Base-by-base conservation (phyloP, 2,113 vertebrate genomes). In the Vireo altiloquus region DNA sequence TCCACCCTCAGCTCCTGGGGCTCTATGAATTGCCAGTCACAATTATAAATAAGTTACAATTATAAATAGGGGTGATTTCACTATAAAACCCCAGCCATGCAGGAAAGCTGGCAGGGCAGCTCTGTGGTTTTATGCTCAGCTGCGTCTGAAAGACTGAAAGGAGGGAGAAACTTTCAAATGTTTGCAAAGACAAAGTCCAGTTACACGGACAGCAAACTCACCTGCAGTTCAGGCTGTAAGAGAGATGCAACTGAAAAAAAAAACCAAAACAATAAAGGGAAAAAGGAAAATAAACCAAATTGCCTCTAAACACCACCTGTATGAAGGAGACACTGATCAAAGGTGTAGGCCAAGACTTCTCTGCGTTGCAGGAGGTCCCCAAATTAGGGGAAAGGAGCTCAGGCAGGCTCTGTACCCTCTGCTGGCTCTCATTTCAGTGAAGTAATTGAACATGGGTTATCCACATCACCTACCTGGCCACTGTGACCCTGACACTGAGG, bases 71-170 rank as follows among this genome's bases (percentile, higher is more conserved):
- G 40, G 23, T 53, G 94, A 88, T 47, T 44, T 14, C 0, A 1
- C 70, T 37, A 7, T 93, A 81, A 97, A 95, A 95, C 9, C 76
- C 71, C 88, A 71, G 79, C 64, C 90, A 37, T 0, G 6, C 31
- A 77, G 89, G 42, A 77, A 70, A 95, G 52, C 85, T 95, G 93
- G 93, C 94, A 92, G 81, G 44, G 79, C 71, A 88, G 7, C 19
- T 21, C 80, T 31, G 46, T 27, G 82, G 37, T 37, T 89, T 84
- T 37, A 42, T 56, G 60, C 40, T 92, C 12, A 81, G 52, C 69
- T 75, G 37, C 30, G 76, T 37, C 64, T 10, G 1, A 74, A 86
- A 52, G 71, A 49, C 35, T 81, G 85, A 71, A 75, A 83, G n/a
- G 35, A 75, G 33, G 33, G 13, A 54, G 70, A n/a, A 89, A 39